phyloP scores from a whole-genome alignment of 2,888 invertebrate species.

The Parasteatoda lunata region DNA sequence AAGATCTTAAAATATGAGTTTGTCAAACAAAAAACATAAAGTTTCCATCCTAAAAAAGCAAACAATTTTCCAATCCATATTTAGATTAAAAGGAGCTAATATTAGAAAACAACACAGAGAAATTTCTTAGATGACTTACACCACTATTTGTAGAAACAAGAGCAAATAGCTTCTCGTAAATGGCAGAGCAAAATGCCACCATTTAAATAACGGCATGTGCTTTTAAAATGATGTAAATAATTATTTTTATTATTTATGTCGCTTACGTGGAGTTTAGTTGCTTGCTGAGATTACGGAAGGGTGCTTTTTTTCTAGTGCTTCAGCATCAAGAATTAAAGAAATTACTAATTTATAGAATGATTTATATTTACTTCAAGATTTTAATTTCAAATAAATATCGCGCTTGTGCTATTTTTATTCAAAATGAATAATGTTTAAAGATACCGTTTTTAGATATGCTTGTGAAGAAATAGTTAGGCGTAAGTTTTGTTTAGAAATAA shows the following conservation, averaged over 20 bases:
- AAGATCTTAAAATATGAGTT: no score
- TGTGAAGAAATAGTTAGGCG: no score
- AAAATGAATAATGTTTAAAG: no score
- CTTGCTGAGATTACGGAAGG: background rate
- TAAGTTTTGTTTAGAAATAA: no score
- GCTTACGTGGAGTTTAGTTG: constrained; percentile 12
- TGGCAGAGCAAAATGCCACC: constrained; percentile 37
- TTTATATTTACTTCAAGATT: background rate
- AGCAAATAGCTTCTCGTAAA: background rate
- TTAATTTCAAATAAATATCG: background rate
- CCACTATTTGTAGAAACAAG: background rate
- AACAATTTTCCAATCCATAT: no score
- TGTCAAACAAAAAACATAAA: no score
- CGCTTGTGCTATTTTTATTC: no score
- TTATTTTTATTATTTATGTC: constrained; percentile 54
- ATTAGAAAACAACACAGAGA: background rate
- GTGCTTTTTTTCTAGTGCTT: background rate
- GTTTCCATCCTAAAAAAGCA: no score
- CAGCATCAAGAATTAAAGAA: background rate
- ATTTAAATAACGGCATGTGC: constrained; percentile 45
- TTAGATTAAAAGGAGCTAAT: background rate
- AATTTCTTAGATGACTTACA: background rate
- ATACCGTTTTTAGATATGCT: no score
- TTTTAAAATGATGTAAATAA: constrained; percentile 55
- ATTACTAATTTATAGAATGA: background rate